Evolutionary conservation across 1,140 invertebrate species (phyloP), one percentile per base, ranked within the genome.

Genomic region (Dysdera silvatica): DNA sequence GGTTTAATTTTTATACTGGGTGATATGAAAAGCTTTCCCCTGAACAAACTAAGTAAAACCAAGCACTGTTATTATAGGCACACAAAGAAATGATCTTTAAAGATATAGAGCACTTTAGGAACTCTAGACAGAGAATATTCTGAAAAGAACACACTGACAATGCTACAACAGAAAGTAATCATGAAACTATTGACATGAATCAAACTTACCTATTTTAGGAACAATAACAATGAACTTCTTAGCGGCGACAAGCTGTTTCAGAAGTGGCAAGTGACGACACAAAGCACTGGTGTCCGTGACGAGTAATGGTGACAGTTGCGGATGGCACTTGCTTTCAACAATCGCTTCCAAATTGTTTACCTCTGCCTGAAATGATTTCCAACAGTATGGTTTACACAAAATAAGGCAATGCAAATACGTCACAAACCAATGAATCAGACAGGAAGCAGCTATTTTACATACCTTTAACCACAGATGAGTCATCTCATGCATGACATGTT

Each of bases 141-240:
- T n/a, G n/a, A n/a, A n/a, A n/a, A n/a, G n/a, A n/a, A n/a, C n/a
- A n/a, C n/a, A n/a, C n/a, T n/a, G n/a, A n/a, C n/a, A 41, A 43
- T 28, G 7, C n/a, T 14, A 20, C 40, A 41, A 41, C 3, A 41
- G 2, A 48, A 57, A 14, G 31, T 57, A 3, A 28, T 29, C 2
- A 47, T 3, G 45, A 47, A 23, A 20, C 1, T 23, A 47, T 23
- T 16, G 4, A 47, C 24, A 23, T 47, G 20, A 23, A 18, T 3
- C 33, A 35, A 45, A 61, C 80, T 80, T 71, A 90, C 88, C 88
- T 71, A 85, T 81, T 69, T 83, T 80, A 4, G 89, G 89, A 65
- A 92, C 84, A 23, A 92, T 78, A 29, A 91, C 79, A 58, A 92
- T 85, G 71, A 89, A 88, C 69, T 86, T 85, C 58, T 84, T 85